Conservation (phyloP, 2,113 vertebrate species). For the Halichoeres trimaculatus region DNA sequence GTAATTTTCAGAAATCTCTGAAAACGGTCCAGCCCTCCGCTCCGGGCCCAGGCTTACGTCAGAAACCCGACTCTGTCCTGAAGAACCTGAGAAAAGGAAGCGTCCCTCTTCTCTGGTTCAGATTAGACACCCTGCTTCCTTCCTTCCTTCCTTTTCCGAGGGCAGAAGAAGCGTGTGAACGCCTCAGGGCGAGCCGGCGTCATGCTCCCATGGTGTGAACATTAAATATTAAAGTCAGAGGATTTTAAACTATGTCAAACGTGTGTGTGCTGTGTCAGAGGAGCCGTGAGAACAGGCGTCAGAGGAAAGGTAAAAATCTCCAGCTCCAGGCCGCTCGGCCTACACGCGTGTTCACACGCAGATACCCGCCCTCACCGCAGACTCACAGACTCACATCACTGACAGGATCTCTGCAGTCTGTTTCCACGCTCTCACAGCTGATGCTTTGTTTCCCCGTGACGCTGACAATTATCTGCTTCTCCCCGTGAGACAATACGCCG, state of each 20-base stretch:
- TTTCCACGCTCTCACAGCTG: constrained; percentile 54
- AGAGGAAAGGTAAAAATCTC: constrained; percentile 27
- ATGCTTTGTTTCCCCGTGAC: constrained; percentile 64
- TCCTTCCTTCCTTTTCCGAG: not conserved
- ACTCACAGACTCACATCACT: constrained; percentile 30
- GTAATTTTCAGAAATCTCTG: no score
- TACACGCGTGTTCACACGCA: constrained; percentile 58
- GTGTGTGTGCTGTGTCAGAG: no score
- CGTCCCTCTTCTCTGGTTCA: not conserved
- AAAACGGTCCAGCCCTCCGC: not conserved
- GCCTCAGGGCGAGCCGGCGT: not conserved
- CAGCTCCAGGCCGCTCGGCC: constrained; percentile 23
- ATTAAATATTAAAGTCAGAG: no score
- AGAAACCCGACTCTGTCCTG: constrained; percentile 12
- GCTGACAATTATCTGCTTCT: constrained; percentile 63
- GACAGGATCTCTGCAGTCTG: constrained; percentile 9
- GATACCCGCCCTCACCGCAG: constrained; percentile 38
- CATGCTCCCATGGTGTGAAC: not conserved
- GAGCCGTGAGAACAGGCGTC: constrained; percentile 9
- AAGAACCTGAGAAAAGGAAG: constrained; percentile 14
- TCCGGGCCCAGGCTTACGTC: not conserved
- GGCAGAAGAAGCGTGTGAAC: not conserved
- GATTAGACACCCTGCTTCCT: constrained; percentile 14
- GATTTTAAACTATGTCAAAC: not conserved
- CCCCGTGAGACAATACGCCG: constrained; percentile 66